A percentile compares a stretch with the other conserved stretches of the same genome.
Evolutionary conservation across 2,113 vertebrate species (phyloP).

Genomic region (Gymnocephalus cernua): DNA sequence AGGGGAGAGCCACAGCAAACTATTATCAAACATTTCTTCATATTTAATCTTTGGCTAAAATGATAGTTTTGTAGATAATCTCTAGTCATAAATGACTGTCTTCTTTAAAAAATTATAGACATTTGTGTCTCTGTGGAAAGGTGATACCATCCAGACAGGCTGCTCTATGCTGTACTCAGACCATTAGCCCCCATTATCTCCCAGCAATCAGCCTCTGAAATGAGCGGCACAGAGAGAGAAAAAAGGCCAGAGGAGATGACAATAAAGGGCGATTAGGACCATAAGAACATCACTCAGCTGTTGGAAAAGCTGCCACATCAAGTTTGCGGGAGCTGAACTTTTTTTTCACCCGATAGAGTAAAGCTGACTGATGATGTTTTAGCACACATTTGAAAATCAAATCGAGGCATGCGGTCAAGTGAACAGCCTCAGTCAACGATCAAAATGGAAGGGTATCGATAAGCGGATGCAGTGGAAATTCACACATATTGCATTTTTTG

Average conservation of each 20-base stretch:
- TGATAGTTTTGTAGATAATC: background rate
- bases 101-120: constrained; percentile 8
- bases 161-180: constrained; percentile 23
- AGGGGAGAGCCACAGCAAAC: background rate
- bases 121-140: constrained; percentile 8
- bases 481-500: background rate
- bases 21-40: background rate
- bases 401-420: background rate
- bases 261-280: constrained; percentile 30
- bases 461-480: background rate
- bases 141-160: background rate
- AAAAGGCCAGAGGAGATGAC: constrained; percentile 17
- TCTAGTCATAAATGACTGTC: background rate
- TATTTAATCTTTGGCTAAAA: background rate
- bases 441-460: background rate
- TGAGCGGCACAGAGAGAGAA: background rate
- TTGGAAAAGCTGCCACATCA: constrained; percentile 15
- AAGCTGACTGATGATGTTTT: constrained; percentile 10
- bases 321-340: constrained; percentile 16
- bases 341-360: background rate
- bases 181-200: constrained; percentile 44
- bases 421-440: background rate
- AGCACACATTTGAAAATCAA: background rate
- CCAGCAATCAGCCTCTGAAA: background rate
- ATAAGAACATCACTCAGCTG: constrained; percentile 38